These are phyloP conservation scores for Astropecten irregularis DNA, from an alignment of 53 echinoderm and acorn worm genomes.

Conservation along the genomic window DNA sequence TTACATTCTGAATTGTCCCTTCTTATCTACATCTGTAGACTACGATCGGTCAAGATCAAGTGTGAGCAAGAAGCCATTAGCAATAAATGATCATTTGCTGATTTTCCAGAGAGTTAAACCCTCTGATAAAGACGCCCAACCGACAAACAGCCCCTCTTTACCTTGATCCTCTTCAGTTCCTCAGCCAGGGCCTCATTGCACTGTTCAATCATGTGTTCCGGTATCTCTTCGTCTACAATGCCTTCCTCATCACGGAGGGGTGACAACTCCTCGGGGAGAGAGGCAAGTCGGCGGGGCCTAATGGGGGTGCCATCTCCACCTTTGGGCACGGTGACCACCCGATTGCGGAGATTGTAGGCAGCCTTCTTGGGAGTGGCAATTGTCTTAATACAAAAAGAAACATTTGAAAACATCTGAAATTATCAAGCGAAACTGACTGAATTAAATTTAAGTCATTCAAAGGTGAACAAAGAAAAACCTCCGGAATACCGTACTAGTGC, in stretches of 20 bases:
- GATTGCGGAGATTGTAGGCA: conserved; percentile 71
- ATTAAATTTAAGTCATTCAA: no score
- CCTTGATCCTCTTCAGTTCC: conserved; percentile 81
- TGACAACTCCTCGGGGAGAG: neutral
- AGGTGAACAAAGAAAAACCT: no score
- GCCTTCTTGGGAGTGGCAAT: conserved; percentile 86
- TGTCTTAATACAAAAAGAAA: conserved; percentile 56
- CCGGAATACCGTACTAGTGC: no score
- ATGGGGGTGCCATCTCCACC: conserved; percentile 32
- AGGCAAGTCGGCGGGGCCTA: neutral
- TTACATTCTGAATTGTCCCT: neutral
- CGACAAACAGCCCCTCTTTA: no score
- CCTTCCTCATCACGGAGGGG: conserved; percentile 50
- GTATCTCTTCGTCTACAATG: conserved; percentile 87
- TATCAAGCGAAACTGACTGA: no score
- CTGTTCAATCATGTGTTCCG: conserved; percentile 86
- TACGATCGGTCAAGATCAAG: no score
- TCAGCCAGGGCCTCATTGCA: conserved; percentile 85
- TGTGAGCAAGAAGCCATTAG: no score
- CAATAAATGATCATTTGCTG: no score
- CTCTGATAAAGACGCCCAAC: no score
- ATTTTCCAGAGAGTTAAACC: no score
- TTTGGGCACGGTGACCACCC: conserved; percentile 53
- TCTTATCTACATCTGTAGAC: no score
- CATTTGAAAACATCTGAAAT: no score